Percentiles rank a stretch among this genome's conserved stretches.
Evolutionary conservation across 2,888 invertebrate species (phyloP).

Genomic region (Meganola albula): DNA sequence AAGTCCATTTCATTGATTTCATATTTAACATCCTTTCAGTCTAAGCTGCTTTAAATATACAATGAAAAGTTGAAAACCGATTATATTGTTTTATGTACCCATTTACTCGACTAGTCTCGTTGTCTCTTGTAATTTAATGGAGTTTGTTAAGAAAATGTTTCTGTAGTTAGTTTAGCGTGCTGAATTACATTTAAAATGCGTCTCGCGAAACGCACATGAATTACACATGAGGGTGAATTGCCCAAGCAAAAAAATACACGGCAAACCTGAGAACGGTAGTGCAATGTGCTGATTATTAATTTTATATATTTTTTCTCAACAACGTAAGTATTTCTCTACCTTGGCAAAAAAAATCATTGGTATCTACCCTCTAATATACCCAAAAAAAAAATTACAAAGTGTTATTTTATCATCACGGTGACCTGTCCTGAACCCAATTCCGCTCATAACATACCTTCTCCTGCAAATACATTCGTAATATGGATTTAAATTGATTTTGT

Average conservation of each 20-base stretch:
- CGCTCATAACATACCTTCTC: too few relatives aligned
- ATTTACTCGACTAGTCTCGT: conserved; percentile 16
- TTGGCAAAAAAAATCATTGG: too few relatives aligned
- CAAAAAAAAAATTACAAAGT: too few relatives aligned
- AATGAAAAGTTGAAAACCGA: conserved; percentile 21
- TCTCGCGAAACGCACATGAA: conserved; percentile 54
- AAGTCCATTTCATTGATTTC: conserved; percentile 65
- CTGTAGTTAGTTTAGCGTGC: conserved; percentile 36
- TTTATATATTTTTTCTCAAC: too few relatives aligned
- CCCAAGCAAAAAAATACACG: too few relatives aligned
- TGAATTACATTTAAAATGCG: conserved; percentile 70
- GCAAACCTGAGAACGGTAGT: conserved; percentile 50
- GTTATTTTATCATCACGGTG: too few relatives aligned
- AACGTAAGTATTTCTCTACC: too few relatives aligned
- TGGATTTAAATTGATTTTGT: too few relatives aligned
- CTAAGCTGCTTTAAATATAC: conserved; percentile 34
- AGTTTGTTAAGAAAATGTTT: conserved; percentile 27
- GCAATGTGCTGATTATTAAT: conserved; percentile 59
- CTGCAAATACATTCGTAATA: too few relatives aligned
- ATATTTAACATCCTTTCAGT: conserved; percentile 54
- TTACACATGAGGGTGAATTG: conserved; percentile 71
- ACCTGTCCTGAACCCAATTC: too few relatives aligned
- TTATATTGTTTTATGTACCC: conserved; percentile 25
- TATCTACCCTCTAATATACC: too few relatives aligned
- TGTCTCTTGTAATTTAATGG: conserved; percentile 22